A percentile compares a stretch with the other conserved stretches of the same genome.
Evolutionary conservation across 2,797 vertebrate species (phyloP).

Genomic region (Characodon lateralis): DNA sequence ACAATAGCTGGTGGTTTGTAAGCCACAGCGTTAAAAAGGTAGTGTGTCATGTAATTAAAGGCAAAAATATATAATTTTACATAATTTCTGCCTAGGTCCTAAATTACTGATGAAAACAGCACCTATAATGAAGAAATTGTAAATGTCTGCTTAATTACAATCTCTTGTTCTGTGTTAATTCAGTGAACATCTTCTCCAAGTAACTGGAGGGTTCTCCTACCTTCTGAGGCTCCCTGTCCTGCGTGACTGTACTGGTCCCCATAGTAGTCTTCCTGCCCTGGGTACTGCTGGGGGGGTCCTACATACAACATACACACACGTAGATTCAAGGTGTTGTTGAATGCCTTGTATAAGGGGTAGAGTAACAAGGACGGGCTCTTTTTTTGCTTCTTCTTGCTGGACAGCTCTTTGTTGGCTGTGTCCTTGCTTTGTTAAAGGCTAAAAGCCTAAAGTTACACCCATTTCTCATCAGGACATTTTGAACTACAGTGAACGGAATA

Average conservation of each 20-base stretch:
- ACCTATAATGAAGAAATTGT: slow-evolving; percentile 62
- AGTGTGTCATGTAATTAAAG: neutral
- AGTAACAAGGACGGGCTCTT: slow-evolving; percentile 63
- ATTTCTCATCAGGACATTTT: slow-evolving; percentile 58
- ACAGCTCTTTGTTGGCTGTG: slow-evolving; percentile 54
- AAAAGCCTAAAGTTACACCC: slow-evolving; percentile 45
- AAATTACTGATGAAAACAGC: slow-evolving; percentile 6
- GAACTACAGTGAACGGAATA: slow-evolving; percentile 57
- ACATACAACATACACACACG: slow-evolving; percentile 88
- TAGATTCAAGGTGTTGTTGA: slow-evolving; percentile 82
- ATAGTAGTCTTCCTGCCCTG: slow-evolving; percentile 99
- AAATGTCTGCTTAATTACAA: slow-evolving; percentile 39
- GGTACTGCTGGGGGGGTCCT: slow-evolving; percentile 99
- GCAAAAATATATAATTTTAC: neutral
- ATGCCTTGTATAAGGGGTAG: slow-evolving; percentile 67
- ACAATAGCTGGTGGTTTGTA: neutral
- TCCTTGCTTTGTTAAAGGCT: slow-evolving; percentile 36
- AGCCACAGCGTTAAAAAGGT: neutral
- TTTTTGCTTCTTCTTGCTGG: slow-evolving; percentile 56
- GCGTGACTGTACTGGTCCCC: slow-evolving; percentile 99
- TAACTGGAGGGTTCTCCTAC: slow-evolving; percentile 84
- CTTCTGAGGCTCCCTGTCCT: slow-evolving; percentile 98
- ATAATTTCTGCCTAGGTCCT: neutral
- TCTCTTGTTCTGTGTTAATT: slow-evolving; percentile 66
- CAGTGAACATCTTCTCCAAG: slow-evolving; percentile 57